A percentile compares a stretch with the other conserved stretches of the same genome.
These are phyloP conservation scores for Siphlonurus alternatus DNA, from an alignment of 2,888 invertebrate species.

Conservation along the genomic window DNA sequence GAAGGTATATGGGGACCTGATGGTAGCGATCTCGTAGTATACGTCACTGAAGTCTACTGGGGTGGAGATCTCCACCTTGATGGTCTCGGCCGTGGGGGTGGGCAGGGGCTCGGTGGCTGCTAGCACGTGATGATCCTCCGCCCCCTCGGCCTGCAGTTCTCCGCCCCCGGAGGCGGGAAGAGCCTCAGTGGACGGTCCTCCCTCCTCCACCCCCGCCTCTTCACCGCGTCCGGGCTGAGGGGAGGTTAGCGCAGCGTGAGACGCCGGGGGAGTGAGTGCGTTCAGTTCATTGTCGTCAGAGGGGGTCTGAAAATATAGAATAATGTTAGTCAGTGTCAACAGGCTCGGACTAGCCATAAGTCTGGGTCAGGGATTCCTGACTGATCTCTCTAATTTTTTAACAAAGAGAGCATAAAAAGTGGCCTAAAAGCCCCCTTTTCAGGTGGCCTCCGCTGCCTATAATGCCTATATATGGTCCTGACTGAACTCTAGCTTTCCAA, in stretches of 20 bases:
- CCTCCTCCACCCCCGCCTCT: conserved; percentile 8
- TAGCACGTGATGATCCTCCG: conserved; percentile 11
- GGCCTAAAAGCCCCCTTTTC: no score
- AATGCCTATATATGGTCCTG: no score
- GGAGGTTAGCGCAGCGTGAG: conserved; percentile 5
- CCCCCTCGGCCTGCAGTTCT: conserved; percentile 11
- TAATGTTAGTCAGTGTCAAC: neutral
- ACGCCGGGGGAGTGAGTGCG: neutral
- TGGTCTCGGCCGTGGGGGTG: conserved; percentile 50
- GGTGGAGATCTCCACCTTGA: conserved; percentile 77
- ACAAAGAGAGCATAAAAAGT: no score
- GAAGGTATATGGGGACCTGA: conserved; percentile 77
- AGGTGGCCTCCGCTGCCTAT: no score
- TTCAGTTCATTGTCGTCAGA: neutral
- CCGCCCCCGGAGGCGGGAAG: conserved; percentile 4
- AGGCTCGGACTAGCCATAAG: no score
- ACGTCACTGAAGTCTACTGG: conserved; percentile 70
- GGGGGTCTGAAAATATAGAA: neutral
- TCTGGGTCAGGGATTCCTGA: no score
- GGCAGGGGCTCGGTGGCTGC: conserved; percentile 45
- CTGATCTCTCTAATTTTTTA: no score
- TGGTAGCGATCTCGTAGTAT: conserved; percentile 79
- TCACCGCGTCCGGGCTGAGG: conserved; percentile 12
- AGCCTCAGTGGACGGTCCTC: conserved; percentile 3
- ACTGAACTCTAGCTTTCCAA: no score